phyloP scores from a whole-genome alignment of 1,140 invertebrate species.

The Drosophila hydei region DNA sequence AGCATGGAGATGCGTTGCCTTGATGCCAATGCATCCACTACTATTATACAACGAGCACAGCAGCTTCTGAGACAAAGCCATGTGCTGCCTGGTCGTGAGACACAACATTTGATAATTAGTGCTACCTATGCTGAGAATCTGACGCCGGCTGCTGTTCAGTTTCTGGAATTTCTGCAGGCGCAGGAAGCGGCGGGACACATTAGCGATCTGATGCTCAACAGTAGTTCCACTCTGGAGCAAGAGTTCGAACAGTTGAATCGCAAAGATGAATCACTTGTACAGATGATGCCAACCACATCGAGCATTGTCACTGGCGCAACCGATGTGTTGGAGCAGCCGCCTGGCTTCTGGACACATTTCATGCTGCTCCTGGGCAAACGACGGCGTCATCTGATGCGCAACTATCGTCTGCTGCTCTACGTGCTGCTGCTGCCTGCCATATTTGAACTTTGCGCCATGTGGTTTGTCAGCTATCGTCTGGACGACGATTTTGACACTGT shows the following conservation, averaged over 20 bases:
- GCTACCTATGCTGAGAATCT: constrained; percentile 60
- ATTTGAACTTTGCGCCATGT: constrained; percentile 88
- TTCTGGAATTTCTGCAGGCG: constrained; percentile 58
- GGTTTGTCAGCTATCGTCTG: constrained; percentile 87
- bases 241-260: constrained; percentile 71
- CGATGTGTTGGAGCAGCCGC: constrained; percentile 71
- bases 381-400: constrained; percentile 86
- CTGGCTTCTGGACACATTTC: constrained; percentile 46
- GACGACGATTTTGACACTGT: constrained; percentile 87
- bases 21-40: constrained; percentile 37
- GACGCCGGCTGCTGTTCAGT: constrained; percentile 45
- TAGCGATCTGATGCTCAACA: constrained; percentile 54
- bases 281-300: constrained; percentile 30
- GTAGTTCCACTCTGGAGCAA: constrained; percentile 68
- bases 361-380: constrained; percentile 85
- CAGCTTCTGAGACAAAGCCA: constrained; percentile 45
- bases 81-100: constrained; percentile 23
- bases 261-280: neutral
- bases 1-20: constrained; percentile 58
- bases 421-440: constrained; percentile 87
- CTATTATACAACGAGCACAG: constrained; percentile 40
- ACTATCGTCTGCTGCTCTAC: constrained; percentile 86
- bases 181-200: constrained; percentile 44
- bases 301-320: constrained; percentile 84
- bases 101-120: constrained; percentile 39